These are phyloP conservation scores for Excalfactoria chinensis DNA, from an alignment of 2,113 vertebrate genomes.

Conservation along the genomic window DNA sequence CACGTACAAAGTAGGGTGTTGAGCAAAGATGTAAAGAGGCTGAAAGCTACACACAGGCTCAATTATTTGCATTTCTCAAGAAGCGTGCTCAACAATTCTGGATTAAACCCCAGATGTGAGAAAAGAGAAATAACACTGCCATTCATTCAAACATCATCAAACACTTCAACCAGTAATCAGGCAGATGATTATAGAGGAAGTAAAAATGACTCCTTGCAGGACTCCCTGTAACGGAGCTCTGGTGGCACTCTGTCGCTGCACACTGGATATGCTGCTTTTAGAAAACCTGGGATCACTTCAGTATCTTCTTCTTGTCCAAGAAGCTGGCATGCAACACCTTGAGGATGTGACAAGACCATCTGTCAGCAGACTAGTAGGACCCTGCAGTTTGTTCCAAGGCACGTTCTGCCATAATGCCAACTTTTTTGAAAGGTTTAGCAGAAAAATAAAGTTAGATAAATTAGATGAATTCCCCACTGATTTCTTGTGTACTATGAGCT, in stretches of 20 bases:
- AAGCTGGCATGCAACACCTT: not conserved
- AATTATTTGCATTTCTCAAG: not conserved
- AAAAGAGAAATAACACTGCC: not conserved
- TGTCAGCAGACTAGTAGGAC: not conserved
- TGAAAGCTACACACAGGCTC: not conserved
- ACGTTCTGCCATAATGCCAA: not conserved
- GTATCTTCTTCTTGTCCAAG: not conserved
- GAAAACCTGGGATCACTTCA: not conserved
- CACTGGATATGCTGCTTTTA: not conserved
- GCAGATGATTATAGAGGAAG: not conserved
- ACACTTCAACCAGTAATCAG: not conserved
- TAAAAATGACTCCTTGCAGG: not conserved
- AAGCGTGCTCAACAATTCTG: not conserved
- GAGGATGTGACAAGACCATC: not conserved
- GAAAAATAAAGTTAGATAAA: not conserved
- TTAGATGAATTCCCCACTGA: not conserved
- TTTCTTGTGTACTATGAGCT: not conserved
- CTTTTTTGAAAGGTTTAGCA: not conserved
- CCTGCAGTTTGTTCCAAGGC: not conserved
- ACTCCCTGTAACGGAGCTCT: not conserved
- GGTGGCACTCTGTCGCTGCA: not conserved
- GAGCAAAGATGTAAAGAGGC: not conserved
- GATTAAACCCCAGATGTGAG: not conserved
- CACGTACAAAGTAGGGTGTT: not conserved
- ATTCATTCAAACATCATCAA: not conserved